Conservation (phyloP, 1,140 invertebrate genomes). For the Oedothorax gibbosus region DNA sequence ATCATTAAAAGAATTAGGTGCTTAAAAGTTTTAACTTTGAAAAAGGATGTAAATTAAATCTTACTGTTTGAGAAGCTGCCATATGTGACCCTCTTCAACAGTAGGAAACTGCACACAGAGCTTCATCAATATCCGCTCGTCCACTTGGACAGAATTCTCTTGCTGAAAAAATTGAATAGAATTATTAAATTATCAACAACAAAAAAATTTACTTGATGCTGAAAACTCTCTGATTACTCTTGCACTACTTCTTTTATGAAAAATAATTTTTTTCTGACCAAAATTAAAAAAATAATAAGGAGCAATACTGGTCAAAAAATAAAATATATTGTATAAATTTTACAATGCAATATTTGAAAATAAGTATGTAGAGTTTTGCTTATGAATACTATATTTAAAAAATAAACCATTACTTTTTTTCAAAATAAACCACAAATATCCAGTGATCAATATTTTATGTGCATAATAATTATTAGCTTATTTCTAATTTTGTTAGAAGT, state of each 20-base stretch:
- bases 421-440: too few species aligned
- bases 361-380: too few species aligned
- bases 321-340: neutral
- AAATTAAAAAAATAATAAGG: neutral
- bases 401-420: too few species aligned
- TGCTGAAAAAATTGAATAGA: slow-evolving; percentile 22
- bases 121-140: slow-evolving; percentile 76
- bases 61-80: slow-evolving; percentile 88
- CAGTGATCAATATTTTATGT: too few species aligned
- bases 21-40: neutral
- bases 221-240: neutral
- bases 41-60: slow-evolving; percentile 64
- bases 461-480: too few species aligned
- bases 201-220: neutral
- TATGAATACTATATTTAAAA: too few species aligned
- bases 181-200: neutral
- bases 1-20: too few species aligned
- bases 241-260: too few species aligned
- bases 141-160: slow-evolving; percentile 62
- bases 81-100: slow-evolving; percentile 87
- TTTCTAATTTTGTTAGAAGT: too few species aligned
- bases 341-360: too few species aligned
- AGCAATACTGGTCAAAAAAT: neutral
- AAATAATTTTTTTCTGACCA: too few species aligned
- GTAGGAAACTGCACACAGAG: slow-evolving; percentile 92